These are phyloP conservation scores for Parambassis ranga DNA, from an alignment of 2,797 vertebrate species.

Conservation along the genomic window DNA sequence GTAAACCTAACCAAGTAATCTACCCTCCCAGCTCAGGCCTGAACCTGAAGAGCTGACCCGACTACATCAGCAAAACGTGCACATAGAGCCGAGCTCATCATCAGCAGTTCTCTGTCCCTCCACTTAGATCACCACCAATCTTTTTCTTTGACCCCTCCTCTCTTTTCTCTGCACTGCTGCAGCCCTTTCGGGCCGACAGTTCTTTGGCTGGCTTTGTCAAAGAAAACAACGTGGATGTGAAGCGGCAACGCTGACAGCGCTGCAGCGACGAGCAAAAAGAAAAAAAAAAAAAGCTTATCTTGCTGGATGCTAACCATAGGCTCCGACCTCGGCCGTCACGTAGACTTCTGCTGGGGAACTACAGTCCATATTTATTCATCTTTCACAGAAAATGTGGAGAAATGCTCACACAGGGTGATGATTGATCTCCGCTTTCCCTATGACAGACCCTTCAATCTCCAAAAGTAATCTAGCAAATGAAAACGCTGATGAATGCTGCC, in stretches of 20 bases:
- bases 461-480: slow-evolving; percentile 50
- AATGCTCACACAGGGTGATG: slow-evolving; percentile 3
- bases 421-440: slow-evolving; percentile 39
- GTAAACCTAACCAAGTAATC: too few species aligned
- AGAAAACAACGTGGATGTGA: slow-evolving; percentile 60
- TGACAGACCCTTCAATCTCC: slow-evolving; percentile 38
- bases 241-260: slow-evolving; percentile 47
- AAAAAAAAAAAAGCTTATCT: slow-evolving; percentile 64
- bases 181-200: slow-evolving; percentile 29
- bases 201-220: slow-evolving; percentile 68
- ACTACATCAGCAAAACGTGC: slow-evolving; percentile 32
- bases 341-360: neutral
- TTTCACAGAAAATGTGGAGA: neutral
- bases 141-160: slow-evolving; percentile 16
- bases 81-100: slow-evolving; percentile 7
- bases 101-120: slow-evolving; percentile 67
- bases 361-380: neutral
- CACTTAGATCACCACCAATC: slow-evolving; percentile 47
- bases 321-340: too few species aligned
- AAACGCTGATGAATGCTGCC: slow-evolving; percentile 38
- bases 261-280: slow-evolving; percentile 53
- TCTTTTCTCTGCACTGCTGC: slow-evolving; percentile 35
- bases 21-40: neutral
- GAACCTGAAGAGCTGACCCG: neutral
- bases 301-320: neutral